Base-by-base conservation (phyloP, 2,113 vertebrate genomes). In the Ibidorhyncha struthersii region DNA sequence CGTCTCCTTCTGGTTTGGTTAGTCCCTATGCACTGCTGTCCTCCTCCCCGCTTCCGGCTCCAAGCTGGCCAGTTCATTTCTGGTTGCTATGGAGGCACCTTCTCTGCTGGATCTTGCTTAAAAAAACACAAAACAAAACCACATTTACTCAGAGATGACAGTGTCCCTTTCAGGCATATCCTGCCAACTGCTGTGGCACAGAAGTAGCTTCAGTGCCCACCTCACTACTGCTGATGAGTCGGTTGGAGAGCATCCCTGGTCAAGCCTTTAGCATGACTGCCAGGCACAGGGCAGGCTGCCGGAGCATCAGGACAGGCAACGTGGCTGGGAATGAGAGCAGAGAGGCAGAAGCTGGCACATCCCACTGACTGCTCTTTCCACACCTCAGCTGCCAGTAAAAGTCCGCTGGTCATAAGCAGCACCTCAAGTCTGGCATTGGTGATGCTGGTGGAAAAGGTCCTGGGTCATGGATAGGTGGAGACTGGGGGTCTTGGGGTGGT, bases 401-500 rank as follows among this genome's bases (percentile, higher is more conserved):
- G 25, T 10, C 10, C 5, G 4, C 38, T 27, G 34, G 53, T 27
- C 1, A 4, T 26, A 9, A 61, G 55, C 45, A 70, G 74, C 27
- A 11, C 74, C 38, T 79, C 2, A 1, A 40, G 34, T 14, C 14
- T 27, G 34, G 22, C 13, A 6, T 9, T 47, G 8, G 56, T 10
- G 13, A 16, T 0, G 2, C 40, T 47, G 40, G 23, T 2, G 1
- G 41, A 14, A 73, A 41, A 49, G 50, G 25, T 36, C 59, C 56
- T 47, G 40, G 49, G n/a, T 23, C n/a, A 13, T 0, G 19, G 26
- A 6, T 4, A 6, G 41, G 40, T 55, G 67, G 59, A 25, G 17
- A 7, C n/a, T 10, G 43, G 26, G 43, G 15, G 5, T 65, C 52
- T 34, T 0, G 1, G 66, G 36, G 21, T 1, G 0, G 25, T 26